Base-by-base conservation (phyloP, 2,797 vertebrate species). In the Amphiprion clarkii region DNA sequence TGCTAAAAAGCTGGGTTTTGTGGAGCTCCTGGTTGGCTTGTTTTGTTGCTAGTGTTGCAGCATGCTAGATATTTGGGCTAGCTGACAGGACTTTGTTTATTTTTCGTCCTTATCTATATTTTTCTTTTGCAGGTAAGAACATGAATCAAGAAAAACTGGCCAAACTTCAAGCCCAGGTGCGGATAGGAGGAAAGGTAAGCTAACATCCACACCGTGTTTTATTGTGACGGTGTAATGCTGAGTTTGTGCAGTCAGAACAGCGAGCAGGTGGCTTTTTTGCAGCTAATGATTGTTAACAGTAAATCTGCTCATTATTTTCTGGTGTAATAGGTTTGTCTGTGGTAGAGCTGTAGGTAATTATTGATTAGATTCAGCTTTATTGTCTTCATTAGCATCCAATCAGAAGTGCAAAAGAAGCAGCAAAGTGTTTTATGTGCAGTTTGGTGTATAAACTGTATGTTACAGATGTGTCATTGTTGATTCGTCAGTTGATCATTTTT, bases 141-240 rank as follows among this genome's bases (percentile, higher is more conserved):
- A 99, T 99, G 98, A 99, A 99, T 93, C 97, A 98, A 94, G 98
- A 98, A 94, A 99, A 99, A 86, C 85, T 99, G 85, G 98, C 97
- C 81, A 99, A 98, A 93, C 96, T 99, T 93, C 97, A 99, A 89
- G 98, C 98, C 6, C 98, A 98, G 92, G 97, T 99, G 94, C 98
- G 98, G 94, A 99, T 99, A 98, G 98, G 98, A 88, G 98, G 98
- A 91, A 99, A 99, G 97, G 98, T 99, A 87, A 93, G 95, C 71
- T 74, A 1, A 25, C 63, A 76, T 14, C 14, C 4, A 5, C 12
- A 27, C 12, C 0, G 23, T 62, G 52, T 70, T 69, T 27, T 14
- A 40, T 33, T 54, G 17, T 25, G 17, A n/a, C 31, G 51, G 21
- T 59, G 42, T 40, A 0, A 39, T 12, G 2, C 21, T 49, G 13